Evolutionary conservation across 2,888 invertebrate species (phyloP).

Genomic region (Stenotaenia linearis): DNA sequence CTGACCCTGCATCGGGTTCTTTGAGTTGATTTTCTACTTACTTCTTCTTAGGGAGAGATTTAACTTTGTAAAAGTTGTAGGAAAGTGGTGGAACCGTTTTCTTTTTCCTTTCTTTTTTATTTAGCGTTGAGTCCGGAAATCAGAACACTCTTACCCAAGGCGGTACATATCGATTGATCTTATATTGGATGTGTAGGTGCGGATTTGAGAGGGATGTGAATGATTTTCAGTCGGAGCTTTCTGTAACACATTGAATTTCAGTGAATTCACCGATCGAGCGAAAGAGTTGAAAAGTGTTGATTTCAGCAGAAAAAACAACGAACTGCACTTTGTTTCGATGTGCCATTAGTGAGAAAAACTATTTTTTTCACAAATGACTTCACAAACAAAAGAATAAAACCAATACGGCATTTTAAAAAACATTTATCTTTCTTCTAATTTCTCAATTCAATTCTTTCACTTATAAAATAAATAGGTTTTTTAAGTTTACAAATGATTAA

Average conservation of each 20-base stretch:
- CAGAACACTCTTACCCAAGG: neutral
- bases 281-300: constrained; percentile 17
- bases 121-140: neutral
- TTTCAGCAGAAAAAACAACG: constrained; percentile 5
- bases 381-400: neutral
- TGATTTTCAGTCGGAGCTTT: neutral
- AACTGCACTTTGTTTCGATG: neutral
- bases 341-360: neutral
- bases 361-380: neutral
- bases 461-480: no score
- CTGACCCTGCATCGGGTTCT: neutral
- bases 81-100: neutral
- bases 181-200: neutral
- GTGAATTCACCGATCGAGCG: neutral
- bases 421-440: neutral
- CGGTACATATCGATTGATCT: neutral
- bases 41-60: neutral
- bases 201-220: neutral
- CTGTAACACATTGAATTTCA: neutral
- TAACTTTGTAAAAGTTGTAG: constrained; percentile 4
- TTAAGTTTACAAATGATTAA: no score
- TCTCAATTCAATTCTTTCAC: no score
- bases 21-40: neutral
- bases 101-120: neutral
- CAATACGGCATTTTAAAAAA: neutral